Evolutionary conservation across 2,797 vertebrate species (phyloP).

Genomic region (Distichodus sexfasciatus): DNA sequence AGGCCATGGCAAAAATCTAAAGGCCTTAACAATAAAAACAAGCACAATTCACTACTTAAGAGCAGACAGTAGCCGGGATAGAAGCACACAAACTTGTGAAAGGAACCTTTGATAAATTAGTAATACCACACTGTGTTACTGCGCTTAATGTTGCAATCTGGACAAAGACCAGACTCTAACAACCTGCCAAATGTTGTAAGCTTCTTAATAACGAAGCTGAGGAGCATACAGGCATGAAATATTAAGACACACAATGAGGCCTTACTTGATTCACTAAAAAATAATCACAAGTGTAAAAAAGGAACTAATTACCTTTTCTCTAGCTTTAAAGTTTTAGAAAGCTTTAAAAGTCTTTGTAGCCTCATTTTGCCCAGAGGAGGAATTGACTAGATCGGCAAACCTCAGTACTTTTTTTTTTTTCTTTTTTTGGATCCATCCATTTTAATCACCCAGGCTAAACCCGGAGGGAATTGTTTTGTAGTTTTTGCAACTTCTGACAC

Average conservation of each 20-base stretch:
- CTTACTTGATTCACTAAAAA: constrained; percentile 32
- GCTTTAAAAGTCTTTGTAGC: constrained; percentile 62
- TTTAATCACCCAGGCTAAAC: constrained; percentile 59
- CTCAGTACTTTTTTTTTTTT: constrained; percentile 37
- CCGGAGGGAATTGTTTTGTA: constrained; percentile 56
- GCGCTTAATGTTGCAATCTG: neutral
- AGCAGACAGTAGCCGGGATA: neutral
- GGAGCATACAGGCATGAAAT: constrained; percentile 21
- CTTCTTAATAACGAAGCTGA: neutral
- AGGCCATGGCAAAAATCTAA: neutral
- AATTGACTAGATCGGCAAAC: constrained; percentile 55
- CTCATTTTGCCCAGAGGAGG: constrained; percentile 55
- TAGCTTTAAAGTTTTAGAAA: constrained; percentile 58
- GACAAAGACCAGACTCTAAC: constrained; percentile 11
- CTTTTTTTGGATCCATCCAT: constrained; percentile 52
- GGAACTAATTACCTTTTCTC: constrained; percentile 55
- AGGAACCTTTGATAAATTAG: neutral
- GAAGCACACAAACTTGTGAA: neutral
- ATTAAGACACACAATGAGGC: constrained; percentile 24
- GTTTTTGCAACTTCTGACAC: constrained; percentile 58
- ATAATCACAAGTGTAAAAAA: constrained; percentile 38
- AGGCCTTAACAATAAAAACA: neutral
- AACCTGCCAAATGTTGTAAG: constrained; percentile 11
- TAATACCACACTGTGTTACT: neutral
- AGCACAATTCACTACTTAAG: too few relatives aligned